Conservation (phyloP, 2,113 vertebrate species). For the Sander lucioperca region DNA sequence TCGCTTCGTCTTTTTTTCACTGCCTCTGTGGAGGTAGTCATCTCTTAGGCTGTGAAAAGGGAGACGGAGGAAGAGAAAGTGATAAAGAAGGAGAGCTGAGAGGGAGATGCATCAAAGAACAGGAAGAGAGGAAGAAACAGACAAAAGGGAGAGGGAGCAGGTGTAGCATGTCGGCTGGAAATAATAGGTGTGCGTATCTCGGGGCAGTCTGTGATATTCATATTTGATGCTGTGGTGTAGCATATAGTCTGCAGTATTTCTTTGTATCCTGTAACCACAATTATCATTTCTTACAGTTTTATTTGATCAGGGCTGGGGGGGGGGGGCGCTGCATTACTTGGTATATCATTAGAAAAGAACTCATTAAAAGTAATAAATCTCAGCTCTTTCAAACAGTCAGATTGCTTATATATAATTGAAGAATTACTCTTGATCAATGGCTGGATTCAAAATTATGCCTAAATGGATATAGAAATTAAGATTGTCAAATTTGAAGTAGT, state of each 20-base stretch:
- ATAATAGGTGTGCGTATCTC: constrained; percentile 9
- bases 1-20: not conserved
- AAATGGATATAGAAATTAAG: not conserved
- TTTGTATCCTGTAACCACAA: not conserved
- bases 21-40: constrained; percentile 36
- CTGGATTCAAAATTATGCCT: not conserved
- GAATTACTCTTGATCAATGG: not conserved
- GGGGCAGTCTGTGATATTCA: constrained; percentile 36
- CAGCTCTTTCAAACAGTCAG: not conserved
- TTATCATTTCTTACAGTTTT: not conserved
- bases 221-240: constrained; percentile 19
- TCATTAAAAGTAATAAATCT: constrained; percentile 2
- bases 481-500: too few species aligned
- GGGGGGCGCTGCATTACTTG: not conserved
- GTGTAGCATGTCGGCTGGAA: constrained; percentile 50
- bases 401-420: not conserved
- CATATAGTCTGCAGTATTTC: not conserved
- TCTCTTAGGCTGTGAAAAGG: constrained; percentile 29
- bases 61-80: not conserved
- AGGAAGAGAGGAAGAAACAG: not conserved
- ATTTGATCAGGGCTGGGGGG: not conserved
- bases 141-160: constrained; percentile 30
- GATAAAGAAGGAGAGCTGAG: constrained; percentile 8
- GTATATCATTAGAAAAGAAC: not conserved
- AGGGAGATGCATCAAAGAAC: constrained; percentile 1